These are phyloP conservation scores for Eupeodes luniger DNA, from an alignment of 2,888 invertebrate genomes.

Conservation along the genomic window DNA sequence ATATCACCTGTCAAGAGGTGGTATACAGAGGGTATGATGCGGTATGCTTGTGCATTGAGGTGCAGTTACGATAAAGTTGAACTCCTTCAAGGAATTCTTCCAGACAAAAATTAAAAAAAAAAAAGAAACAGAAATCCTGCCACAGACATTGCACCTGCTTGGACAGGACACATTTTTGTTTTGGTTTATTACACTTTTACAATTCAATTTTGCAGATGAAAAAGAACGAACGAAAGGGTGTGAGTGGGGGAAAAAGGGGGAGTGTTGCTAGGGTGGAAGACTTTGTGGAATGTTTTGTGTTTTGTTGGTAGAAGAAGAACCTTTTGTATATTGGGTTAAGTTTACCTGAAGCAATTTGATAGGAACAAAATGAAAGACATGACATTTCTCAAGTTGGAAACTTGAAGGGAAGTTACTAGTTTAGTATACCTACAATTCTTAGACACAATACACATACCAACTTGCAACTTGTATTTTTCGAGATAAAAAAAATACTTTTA, in stretches of 20 bases:
- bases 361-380: constrained; percentile 27
- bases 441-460: too few relatives aligned
- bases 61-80: constrained; percentile 34
- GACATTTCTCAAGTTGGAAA: constrained; percentile 17
- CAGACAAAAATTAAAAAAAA: background rate
- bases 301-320: background rate
- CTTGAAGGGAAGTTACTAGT: background rate
- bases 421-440: too few relatives aligned
- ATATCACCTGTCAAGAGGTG: constrained; percentile 49
- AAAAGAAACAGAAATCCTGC: constrained; percentile 17
- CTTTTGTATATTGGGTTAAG: constrained; percentile 5
- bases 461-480: too few relatives aligned
- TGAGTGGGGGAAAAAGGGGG: too few relatives aligned
- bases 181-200: constrained; percentile 41
- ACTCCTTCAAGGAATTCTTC: constrained; percentile 12
- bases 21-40: background rate
- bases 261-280: background rate
- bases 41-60: background rate
- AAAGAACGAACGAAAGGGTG: background rate
- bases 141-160: constrained; percentile 59
- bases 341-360: constrained; percentile 38
- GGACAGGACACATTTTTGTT: constrained; percentile 57
- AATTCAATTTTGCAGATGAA: constrained; percentile 54
- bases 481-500: too few relatives aligned
- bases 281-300: constrained; percentile 9